Conservation (phyloP, 1,140 invertebrate species). For the Elymnias hypermnestra region DNA sequence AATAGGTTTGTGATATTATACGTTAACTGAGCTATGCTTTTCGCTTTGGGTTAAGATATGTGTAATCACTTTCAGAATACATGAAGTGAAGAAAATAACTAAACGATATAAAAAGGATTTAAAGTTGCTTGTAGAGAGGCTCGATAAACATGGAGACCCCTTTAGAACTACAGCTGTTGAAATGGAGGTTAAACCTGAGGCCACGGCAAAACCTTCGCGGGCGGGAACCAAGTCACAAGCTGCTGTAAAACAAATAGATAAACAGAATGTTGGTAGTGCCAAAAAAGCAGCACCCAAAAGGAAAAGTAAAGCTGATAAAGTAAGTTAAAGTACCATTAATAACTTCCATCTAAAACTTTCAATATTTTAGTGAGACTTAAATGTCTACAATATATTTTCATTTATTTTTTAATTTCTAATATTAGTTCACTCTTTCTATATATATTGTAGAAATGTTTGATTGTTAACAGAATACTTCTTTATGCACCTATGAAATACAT, state of each 20-base stretch:
- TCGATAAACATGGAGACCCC: constrained; percentile 71
- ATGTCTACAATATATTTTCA: no score
- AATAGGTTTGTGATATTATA: constrained; percentile 72
- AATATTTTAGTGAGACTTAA: no score
- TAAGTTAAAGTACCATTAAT: no score
- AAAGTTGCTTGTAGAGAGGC: constrained; percentile 69
- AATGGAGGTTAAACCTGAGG: constrained; percentile 59
- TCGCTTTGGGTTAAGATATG: constrained; percentile 8
- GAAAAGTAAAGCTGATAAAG: constrained; percentile 74
- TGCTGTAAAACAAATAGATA: constrained; percentile 53
- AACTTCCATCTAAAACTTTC: no score
- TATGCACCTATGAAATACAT: no score
- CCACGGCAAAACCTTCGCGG: constrained; percentile 33
- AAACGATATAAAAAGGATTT: constrained; percentile 77
- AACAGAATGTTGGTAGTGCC: constrained; percentile 42
- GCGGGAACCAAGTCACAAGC: constrained; percentile 45
- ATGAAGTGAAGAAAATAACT: constrained; percentile 78
- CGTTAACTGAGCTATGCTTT: constrained; percentile 18
- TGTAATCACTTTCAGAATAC: constrained; percentile 69
- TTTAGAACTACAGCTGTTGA: constrained; percentile 62
- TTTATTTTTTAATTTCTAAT: no score
- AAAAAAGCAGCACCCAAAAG: constrained; percentile 67
- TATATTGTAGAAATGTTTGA: no score
- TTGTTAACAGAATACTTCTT: no score
- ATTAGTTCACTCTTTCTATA: no score